Conservation (phyloP, 1,140 invertebrate genomes). For the Hylyphantes graminicola region DNA sequence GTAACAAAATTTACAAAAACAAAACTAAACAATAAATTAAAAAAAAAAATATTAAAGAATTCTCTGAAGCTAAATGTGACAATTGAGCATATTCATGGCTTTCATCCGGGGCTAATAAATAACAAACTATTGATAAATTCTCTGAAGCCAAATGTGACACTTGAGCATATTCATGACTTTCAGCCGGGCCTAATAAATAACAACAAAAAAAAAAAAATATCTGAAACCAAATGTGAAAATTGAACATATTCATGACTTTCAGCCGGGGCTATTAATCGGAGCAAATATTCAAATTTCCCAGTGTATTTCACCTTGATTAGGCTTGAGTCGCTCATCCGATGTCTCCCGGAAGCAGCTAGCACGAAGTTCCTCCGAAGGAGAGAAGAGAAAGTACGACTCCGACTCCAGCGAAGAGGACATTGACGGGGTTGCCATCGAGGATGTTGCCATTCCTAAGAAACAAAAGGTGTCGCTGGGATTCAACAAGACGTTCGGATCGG, state of each 20-base stretch:
- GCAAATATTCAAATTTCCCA: slow-evolving; percentile 61
- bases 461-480: slow-evolving; percentile 49
- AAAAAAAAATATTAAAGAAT: too few species aligned
- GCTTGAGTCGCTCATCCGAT: slow-evolving; percentile 41
- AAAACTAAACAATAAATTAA: too few species aligned
- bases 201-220: too few species aligned
- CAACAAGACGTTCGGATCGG: slow-evolving; percentile 52
- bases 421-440: slow-evolving; percentile 46
- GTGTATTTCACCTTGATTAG: slow-evolving; percentile 62
- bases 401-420: slow-evolving; percentile 30
- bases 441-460: slow-evolving; percentile 36
- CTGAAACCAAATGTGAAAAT: slow-evolving; percentile 19
- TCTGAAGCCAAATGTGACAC: slow-evolving; percentile 15
- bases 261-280: slow-evolving; percentile 54
- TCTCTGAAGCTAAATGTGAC: slow-evolving; percentile 36
- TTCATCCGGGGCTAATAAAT: slow-evolving; percentile 48
- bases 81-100: slow-evolving; percentile 51
- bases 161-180: slow-evolving; percentile 50
- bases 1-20: too few species aligned
- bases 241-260: slow-evolving; percentile 51
- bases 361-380: slow-evolving; percentile 18
- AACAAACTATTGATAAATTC: too few species aligned
- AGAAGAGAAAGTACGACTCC: slow-evolving; percentile 45
- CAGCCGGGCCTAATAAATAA: slow-evolving; percentile 53
- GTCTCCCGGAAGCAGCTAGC: not conserved